phyloP scores from a whole-genome alignment of 2,113 vertebrate genomes.

The Stegastes partitus region DNA sequence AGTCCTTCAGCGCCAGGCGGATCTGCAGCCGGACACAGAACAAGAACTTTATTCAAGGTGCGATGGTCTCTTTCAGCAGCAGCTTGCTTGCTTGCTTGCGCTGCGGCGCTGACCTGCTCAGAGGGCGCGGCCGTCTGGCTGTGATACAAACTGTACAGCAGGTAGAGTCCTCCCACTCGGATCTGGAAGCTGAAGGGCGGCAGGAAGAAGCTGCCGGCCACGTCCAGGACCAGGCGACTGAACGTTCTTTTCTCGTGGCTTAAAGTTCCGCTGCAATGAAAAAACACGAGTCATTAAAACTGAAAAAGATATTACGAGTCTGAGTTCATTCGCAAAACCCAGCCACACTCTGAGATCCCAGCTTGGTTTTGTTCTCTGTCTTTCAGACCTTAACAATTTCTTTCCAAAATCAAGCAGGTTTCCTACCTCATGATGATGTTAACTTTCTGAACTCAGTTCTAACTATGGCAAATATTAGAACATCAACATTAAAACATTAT shows the following conservation, averaged over 20 bases:
- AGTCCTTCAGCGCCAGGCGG: constrained; percentile 91
- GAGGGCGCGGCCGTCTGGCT: constrained; percentile 87
- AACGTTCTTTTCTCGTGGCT: constrained; percentile 85
- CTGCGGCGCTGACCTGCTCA: constrained; percentile 85
- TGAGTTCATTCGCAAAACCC: too few relatives aligned
- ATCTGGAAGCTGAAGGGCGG: constrained; percentile 96
- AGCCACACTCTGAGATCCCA: not conserved
- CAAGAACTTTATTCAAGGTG: rapidly evolving
- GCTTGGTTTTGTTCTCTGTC: not conserved
- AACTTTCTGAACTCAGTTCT: too few relatives aligned
- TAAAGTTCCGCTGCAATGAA: constrained; percentile 84
- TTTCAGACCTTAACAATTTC: too few relatives aligned
- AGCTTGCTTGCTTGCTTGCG: rapidly evolving
- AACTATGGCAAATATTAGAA: too few relatives aligned
- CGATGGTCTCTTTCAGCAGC: rapidly evolving
- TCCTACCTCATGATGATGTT: too few relatives aligned
- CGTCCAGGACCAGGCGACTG: constrained; percentile 85
- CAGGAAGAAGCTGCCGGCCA: constrained; percentile 86
- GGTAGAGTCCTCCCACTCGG: constrained; percentile 92
- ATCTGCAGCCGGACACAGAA: constrained; percentile 81
- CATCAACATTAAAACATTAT: too few relatives aligned
- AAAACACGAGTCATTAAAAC: not conserved
- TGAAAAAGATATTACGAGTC: too few relatives aligned
- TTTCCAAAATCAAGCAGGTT: too few relatives aligned
- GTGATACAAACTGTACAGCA: constrained; percentile 90